These are phyloP conservation scores for Dasypus novemcinctus DNA, from an alignment of 2,113 vertebrate genomes.

Conservation along the genomic window DNA sequence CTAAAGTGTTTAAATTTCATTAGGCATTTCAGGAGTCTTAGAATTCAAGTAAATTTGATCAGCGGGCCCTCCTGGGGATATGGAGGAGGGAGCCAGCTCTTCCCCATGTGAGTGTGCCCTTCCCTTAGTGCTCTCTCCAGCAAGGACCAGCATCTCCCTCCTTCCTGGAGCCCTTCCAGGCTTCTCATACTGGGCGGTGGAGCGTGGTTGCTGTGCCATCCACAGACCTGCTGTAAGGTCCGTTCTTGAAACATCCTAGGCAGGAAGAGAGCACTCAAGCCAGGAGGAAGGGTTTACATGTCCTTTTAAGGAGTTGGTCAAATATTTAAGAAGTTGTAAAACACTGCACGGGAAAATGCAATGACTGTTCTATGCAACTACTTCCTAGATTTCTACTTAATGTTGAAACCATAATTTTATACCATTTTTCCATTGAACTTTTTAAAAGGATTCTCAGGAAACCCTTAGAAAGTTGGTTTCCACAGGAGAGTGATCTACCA, in stretches of 20 bases:
- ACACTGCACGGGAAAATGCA: not conserved
- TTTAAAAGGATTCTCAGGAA: constrained; percentile 5
- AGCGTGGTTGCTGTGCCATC: not conserved
- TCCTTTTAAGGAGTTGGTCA: not conserved
- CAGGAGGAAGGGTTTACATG: not conserved
- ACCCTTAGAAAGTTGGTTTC: not conserved
- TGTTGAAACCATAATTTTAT: not conserved
- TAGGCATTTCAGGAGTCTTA: not conserved
- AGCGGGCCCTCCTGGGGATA: not conserved
- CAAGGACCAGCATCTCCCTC: not conserved
- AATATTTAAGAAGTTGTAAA: not conserved
- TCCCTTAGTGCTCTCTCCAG: not conserved
- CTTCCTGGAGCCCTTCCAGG: not conserved
- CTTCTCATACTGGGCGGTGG: not conserved
- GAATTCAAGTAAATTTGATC: not conserved
- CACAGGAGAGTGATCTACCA: not conserved
- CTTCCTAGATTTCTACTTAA: not conserved
- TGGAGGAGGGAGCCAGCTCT: not conserved
- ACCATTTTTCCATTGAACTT: not conserved
- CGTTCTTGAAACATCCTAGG: too few relatives aligned
- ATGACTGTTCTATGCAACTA: not conserved
- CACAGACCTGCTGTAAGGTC: not conserved
- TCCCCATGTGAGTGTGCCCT: not conserved
- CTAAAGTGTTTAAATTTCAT: not conserved
- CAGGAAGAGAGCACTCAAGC: not conserved